phyloP scores from a whole-genome alignment of 1,140 invertebrate species.

The Nephila pilipes region DNA sequence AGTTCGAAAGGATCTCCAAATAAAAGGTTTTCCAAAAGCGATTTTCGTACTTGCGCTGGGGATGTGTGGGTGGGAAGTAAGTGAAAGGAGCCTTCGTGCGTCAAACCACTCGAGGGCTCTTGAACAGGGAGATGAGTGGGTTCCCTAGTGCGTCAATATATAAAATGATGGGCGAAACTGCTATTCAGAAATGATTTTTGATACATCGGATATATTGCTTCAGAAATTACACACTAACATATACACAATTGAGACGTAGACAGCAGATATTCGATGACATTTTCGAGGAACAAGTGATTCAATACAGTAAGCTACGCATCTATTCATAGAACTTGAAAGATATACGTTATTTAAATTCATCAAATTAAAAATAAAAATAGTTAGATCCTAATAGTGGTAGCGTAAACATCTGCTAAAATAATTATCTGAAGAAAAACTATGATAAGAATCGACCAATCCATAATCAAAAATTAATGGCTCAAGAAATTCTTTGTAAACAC shows the following conservation, averaged over 20 bases:
- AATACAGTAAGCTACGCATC: too few species aligned
- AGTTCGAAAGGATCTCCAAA: neutral
- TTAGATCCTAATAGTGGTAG: too few species aligned
- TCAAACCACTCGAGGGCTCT: conserved; percentile 65
- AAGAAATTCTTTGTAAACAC: too few species aligned
- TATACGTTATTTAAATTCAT: too few species aligned
- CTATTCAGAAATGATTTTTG: neutral
- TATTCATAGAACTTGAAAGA: too few species aligned
- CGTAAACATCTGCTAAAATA: too few species aligned
- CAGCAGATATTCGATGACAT: neutral
- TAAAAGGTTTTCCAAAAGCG: conserved; percentile 10
- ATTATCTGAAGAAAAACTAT: too few species aligned
- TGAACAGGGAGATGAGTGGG: conserved; percentile 55
- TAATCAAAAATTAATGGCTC: too few species aligned
- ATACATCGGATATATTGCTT: neutral
- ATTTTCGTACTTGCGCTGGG: neutral
- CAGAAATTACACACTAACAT: neutral
- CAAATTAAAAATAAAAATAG: too few species aligned
- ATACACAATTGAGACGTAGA: neutral
- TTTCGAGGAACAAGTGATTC: too few species aligned
- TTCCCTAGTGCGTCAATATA: conserved; percentile 32
- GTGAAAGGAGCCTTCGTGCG: conserved; percentile 34
- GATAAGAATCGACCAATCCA: too few species aligned
- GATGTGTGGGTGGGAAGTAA: neutral
- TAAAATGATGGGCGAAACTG: neutral